These are phyloP conservation scores for Polia nebulosa DNA, from an alignment of 2,888 invertebrate genomes.

Conservation along the genomic window DNA sequence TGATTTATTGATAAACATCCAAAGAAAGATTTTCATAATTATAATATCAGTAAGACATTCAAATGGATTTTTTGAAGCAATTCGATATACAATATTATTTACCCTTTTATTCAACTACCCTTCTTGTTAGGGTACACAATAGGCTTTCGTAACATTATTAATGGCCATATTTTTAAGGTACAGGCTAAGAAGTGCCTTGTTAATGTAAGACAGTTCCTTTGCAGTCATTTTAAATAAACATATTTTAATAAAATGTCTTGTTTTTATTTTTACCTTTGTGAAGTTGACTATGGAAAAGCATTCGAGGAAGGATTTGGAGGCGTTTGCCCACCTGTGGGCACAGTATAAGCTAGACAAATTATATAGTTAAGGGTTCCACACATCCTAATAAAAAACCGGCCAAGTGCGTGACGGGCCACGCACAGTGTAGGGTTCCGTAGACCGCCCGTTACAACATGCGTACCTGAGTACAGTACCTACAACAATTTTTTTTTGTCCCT, in stretches of 20 bases:
- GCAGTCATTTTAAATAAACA: slow-evolving; percentile 83
- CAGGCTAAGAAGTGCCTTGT: slow-evolving; percentile 79
- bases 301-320: too few species aligned
- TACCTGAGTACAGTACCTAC: too few species aligned
- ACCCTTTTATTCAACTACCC: neutral
- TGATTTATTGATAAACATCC: neutral
- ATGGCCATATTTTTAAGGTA: slow-evolving; percentile 71
- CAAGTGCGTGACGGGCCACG: too few species aligned
- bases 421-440: too few species aligned
- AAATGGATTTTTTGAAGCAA: neutral
- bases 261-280: slow-evolving; percentile 51
- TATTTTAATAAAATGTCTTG: slow-evolving; percentile 77
- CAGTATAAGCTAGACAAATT: too few species aligned
- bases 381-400: too few species aligned
- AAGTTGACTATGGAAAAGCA: too few species aligned
- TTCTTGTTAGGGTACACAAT: slow-evolving; percentile 8
- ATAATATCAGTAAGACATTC: neutral
- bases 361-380: too few species aligned
- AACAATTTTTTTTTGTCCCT: too few species aligned
- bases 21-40: neutral
- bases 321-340: too few species aligned
- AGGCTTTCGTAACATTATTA: slow-evolving; percentile 26
- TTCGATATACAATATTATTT: neutral
- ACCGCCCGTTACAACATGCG: too few species aligned
- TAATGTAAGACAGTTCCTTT: slow-evolving; percentile 80